Conservation (phyloP, 2,797 vertebrate genomes). For the Gorsachius magnificus region DNA sequence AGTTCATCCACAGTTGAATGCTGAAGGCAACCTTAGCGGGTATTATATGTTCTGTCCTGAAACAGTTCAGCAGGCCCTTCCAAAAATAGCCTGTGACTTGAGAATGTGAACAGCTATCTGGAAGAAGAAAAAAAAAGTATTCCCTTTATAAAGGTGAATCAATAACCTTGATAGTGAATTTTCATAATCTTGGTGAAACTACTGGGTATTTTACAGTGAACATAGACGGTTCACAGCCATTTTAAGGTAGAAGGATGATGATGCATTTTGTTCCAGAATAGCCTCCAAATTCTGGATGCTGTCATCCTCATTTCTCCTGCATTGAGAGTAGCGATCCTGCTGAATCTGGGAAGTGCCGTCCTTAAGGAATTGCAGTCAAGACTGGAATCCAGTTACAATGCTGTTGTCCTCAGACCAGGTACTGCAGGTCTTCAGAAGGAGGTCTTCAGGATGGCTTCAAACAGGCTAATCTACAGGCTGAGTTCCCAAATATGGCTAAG, state of each 20-base stretch:
- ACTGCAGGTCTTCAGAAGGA: background rate
- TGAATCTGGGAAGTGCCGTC: background rate
- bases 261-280: background rate
- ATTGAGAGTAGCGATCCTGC: background rate
- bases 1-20: background rate
- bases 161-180: background rate
- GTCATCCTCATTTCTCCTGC: background rate
- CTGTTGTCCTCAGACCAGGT: background rate
- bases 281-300: background rate
- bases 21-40: slow-evolving; percentile 21
- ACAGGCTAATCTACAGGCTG: background rate
- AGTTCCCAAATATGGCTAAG: background rate
- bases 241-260: background rate
- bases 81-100: background rate
- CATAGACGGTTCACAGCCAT: accelerated
- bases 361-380: background rate
- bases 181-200: background rate
- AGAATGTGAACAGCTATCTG: background rate
- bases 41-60: background rate
- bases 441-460: background rate
- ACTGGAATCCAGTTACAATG: background rate
- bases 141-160: background rate
- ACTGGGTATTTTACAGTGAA: accelerated
- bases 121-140: background rate
- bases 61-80: background rate